Base-by-base conservation (phyloP, 2,797 vertebrate genomes). In the Atherinosoma microstoma region DNA sequence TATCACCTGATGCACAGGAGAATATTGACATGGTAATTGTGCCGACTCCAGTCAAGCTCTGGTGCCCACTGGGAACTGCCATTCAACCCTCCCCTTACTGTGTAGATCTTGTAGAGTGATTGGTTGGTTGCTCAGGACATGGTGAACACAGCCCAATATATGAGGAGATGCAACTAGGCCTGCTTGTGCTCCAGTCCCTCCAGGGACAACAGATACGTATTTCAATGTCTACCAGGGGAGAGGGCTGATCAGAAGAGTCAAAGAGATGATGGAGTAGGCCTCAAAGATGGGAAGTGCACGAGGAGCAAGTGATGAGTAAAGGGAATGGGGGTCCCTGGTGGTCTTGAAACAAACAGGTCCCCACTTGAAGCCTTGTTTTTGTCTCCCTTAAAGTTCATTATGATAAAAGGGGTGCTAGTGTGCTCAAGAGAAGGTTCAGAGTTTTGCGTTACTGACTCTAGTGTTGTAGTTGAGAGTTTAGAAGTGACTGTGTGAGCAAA, bases 21-120 rank as follows among this genome's bases (percentile, higher is more conserved):
- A 96, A 97, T 97, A 97, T 96, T 97, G 97, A 97, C 97, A 97
- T 97, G 96, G 97, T 98, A 99, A 99, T 95, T 94, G 93, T 92
- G 86, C 89, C 86, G 88, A 89, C 96, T 98, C 95, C 95, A 96
- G 97, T 97, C 95, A 96, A 97, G 96, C 90, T 93, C 94, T 93
- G 84, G 92, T 84, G 91, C 95, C 96, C 94, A 74, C 94, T 94
- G 96, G 97, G 97, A 95, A 94, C 95, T 72, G 66, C 82, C 67
- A 80, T 86, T 87, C 87, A 82, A 68, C 75, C 88, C 69, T 80
- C 82, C 82, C 75, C 64, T 88, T 85, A 71, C 85, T 85, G 93
- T 95, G 94, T 88, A 93, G 95, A 95, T 96, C 94, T 92, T 96
- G 95, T 96, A 70, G 78, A 97, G 95, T 94, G 95, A 96, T 96